A percentile compares a stretch with the other conserved stretches of the same genome.
Conservation (phyloP, 2,888 invertebrate genomes). For the Zootermopsis nevadensis region DNA sequence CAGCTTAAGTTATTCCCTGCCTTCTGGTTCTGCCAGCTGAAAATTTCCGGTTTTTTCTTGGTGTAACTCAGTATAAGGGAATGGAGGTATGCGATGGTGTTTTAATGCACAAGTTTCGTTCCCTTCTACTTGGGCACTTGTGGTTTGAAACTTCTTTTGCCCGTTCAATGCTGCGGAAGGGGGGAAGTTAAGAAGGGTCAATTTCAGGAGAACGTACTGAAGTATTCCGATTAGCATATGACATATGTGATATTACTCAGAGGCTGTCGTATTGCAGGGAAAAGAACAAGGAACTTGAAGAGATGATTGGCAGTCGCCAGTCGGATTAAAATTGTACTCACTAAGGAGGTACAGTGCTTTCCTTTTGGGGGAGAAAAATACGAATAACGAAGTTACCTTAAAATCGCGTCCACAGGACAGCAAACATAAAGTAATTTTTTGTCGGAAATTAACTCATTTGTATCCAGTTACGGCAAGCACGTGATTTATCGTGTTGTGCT, state of each 20-base stretch:
- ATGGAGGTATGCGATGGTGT: constrained; percentile 5
- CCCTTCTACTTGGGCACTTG: constrained; percentile 21
- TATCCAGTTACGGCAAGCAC: background rate
- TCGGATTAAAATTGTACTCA: constrained; percentile 26
- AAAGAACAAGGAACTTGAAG: background rate
- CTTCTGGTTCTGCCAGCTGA: background rate
- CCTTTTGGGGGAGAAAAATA: background rate
- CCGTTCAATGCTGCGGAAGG: background rate
- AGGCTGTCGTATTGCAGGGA: background rate
- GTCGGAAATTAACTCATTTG: background rate
- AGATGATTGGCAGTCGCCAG: constrained; percentile 3
- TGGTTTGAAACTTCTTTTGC: constrained; percentile 26
- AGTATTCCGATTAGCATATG: constrained; percentile 24
- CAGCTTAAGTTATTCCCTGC: constrained; percentile 1
- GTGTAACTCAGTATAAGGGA: background rate
- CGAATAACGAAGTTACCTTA: background rate
- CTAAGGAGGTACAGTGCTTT: background rate
- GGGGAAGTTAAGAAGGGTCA: constrained; percentile 12
- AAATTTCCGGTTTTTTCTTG: constrained; percentile 37
- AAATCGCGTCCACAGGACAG: background rate
- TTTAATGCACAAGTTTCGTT: background rate
- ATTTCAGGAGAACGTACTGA: background rate
- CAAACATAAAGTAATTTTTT: background rate
- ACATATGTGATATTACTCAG: background rate
- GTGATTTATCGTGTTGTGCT: background rate